Base-by-base conservation (phyloP, 2,113 vertebrate species). In the Brachypodius melanocephalos region DNA sequence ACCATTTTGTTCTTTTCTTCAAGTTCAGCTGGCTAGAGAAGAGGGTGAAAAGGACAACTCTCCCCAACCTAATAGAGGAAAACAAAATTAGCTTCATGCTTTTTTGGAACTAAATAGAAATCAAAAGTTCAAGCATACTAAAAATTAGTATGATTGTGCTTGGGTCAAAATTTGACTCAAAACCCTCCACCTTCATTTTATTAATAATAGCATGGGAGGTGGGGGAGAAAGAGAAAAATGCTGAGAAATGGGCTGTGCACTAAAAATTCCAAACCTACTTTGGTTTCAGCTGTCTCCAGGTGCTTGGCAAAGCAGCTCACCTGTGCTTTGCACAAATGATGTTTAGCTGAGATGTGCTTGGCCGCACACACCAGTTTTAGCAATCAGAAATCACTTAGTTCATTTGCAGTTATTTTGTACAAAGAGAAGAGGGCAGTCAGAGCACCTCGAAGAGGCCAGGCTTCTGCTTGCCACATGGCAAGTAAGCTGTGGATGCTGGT, bases 291-390 rank as follows among this genome's bases (percentile, higher is more conserved):
- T 80, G 2, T 61, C 26, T 90, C 46, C 0, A 0, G 28, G 9
- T 72, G 29, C 40, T 61, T 66, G n/a, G 38, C 26, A 75, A 92
- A 91, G 29, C 72, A 89, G 26, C n/a, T 86, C 51, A 89, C 62
- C 32, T 43, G 57, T 8, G 0, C 85, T 83, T 78, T 62, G 51
- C 74, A 42, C 0, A 0, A 62, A 72, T 14, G 7, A 34, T 79
- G 69, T 67, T 75, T 59, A 89, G 52, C 38, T 32, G 55, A 62
- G 52, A 29, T 61, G 11, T 5, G 22, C 54, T 69, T 9, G 32
- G 19, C 58, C 32, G 12, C 67, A 69, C 29, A 38, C 34, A 68
- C 18, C 16, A 42, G 38, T 73, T 92, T 79, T 10, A 80, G 79
- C 59, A 26, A 48, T 49, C 58, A 77, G 38, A 80, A 83, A 62